These are phyloP conservation scores for Seriola dumerili DNA, from an alignment of 2,113 vertebrate species.

Conservation along the genomic window DNA sequence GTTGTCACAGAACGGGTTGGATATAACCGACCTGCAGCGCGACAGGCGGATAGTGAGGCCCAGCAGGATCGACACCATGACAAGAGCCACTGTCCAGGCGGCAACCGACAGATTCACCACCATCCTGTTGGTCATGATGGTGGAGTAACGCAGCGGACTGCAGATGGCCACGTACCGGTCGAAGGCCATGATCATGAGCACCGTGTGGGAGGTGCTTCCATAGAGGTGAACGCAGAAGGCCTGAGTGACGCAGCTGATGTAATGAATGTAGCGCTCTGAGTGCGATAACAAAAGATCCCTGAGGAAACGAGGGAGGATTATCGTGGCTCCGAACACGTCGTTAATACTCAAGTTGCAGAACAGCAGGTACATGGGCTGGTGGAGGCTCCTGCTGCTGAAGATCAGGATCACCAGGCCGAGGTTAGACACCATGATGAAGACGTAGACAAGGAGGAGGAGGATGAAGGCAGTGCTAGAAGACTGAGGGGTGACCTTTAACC, in stretches of 20 bases:
- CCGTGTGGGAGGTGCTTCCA: constrained; percentile 33
- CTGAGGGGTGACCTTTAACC: constrained; percentile 53
- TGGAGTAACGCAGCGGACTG: constrained; percentile 64
- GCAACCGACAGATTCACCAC: constrained; percentile 57
- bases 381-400: constrained; percentile 58
- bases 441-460: constrained; percentile 66
- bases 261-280: constrained; percentile 47
- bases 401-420: constrained; percentile 63
- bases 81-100: constrained; percentile 37
- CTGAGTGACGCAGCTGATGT: constrained; percentile 69
- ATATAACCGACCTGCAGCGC: constrained; percentile 61
- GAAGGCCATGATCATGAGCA: constrained; percentile 81
- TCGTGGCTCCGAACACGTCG: constrained; percentile 61
- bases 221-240: constrained; percentile 72
- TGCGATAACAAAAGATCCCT: constrained; percentile 38
- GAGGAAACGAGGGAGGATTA: constrained; percentile 66
- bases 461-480: constrained; percentile 43
- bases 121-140: constrained; percentile 70
- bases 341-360: constrained; percentile 78
- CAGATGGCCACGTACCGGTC: constrained; percentile 82
- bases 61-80: constrained; percentile 44
- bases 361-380: constrained; percentile 81
- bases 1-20: constrained; percentile 76
- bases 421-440: constrained; percentile 70
- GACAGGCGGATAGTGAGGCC: constrained; percentile 62